phyloP scores from a whole-genome alignment of 1,140 invertebrate genomes.

The Chelonus insularis region DNA sequence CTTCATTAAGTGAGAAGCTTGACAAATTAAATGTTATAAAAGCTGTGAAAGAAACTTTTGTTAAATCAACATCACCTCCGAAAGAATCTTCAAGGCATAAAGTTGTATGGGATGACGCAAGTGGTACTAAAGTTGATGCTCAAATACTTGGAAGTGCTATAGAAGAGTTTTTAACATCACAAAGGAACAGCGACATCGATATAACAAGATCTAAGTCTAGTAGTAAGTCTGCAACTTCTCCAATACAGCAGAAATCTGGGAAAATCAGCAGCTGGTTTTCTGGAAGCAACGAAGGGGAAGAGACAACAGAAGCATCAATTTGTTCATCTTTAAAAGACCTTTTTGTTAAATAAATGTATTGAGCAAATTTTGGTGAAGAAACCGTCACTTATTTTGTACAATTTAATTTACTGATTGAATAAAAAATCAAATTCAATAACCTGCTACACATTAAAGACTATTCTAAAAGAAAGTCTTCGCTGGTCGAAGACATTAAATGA shows the following conservation, averaged over 20 bases:
- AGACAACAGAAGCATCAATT: constrained; percentile 73
- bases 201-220: constrained; percentile 48
- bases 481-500: constrained; percentile 35
- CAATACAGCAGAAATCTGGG: constrained; percentile 45
- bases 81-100: constrained; percentile 50
- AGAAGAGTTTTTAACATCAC: constrained; percentile 71
- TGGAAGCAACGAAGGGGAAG: constrained; percentile 62
- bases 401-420: no score
- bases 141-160: constrained; percentile 76
- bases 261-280: constrained; percentile 62
- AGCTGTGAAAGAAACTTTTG: constrained; percentile 59
- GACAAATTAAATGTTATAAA: constrained; percentile 52
- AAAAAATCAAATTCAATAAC: no score
- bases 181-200: constrained; percentile 56
- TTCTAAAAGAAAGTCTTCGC: no score
- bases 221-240: constrained; percentile 47
- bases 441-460: no score
- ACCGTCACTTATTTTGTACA: no score
- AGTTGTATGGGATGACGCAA: constrained; percentile 72
- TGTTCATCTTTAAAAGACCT: constrained; percentile 81
- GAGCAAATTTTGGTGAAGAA: not conserved
- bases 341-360: constrained; percentile 70
- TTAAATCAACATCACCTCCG: constrained; percentile 51
- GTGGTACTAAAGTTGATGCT: constrained; percentile 76
- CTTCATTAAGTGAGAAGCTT: constrained; percentile 45